Evolutionary conservation across 2,113 vertebrate genomes (phyloP).

Genomic region (Bufo gargarizans): DNA sequence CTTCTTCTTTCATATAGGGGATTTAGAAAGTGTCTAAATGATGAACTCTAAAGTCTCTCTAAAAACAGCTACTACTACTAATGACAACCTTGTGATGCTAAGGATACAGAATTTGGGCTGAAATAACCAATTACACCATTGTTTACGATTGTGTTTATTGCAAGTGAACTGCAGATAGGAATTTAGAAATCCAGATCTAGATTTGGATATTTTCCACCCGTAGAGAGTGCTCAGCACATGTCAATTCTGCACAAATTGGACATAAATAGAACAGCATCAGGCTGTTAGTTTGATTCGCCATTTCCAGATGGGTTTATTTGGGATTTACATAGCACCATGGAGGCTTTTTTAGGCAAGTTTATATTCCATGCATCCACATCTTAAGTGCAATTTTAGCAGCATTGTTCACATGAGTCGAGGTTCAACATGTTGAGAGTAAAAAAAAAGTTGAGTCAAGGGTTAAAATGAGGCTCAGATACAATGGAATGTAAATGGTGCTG

Average conservation of each 20-base stretch:
- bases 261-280: not conserved
- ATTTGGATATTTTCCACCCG: not conserved
- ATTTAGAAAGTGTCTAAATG: not conserved
- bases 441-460: not conserved
- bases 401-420: constrained; percentile 7
- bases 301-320: constrained; percentile 32
- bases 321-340: constrained; percentile 50
- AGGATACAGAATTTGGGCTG: not conserved
- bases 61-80: not conserved
- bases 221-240: not conserved
- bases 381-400: constrained; percentile 45
- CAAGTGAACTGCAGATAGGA: not conserved
- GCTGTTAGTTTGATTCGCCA: not conserved
- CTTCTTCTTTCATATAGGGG: not conserved
- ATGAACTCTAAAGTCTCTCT: not conserved
- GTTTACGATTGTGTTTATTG: not conserved
- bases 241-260: not conserved
- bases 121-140: not conserved
- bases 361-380: constrained; percentile 25
- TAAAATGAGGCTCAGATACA: constrained; percentile 34
- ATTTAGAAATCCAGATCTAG: not conserved
- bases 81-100: not conserved
- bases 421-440: not conserved
- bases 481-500: constrained; percentile 45
- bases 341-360: not conserved